Evolutionary conservation across 1,140 invertebrate species (phyloP).

Genomic region (Danaus melanippus): DNA sequence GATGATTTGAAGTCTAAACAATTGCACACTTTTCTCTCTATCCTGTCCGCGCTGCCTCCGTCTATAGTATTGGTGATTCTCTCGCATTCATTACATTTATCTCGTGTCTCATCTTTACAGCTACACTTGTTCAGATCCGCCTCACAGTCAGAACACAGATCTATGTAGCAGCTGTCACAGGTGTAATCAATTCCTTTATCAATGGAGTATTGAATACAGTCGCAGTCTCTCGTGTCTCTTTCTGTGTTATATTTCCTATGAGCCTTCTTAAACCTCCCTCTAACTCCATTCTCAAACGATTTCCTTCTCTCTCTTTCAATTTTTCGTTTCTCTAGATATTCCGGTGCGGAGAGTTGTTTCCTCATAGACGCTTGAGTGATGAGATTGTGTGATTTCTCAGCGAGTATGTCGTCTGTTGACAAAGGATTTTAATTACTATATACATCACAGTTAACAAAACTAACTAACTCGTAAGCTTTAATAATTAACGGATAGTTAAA

Average conservation of each 20-base stretch:
- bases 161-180: constrained; percentile 61
- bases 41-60: constrained; percentile 48
- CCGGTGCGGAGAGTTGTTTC: constrained; percentile 87
- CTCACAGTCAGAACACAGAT: constrained; percentile 61
- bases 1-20: constrained; percentile 63
- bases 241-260: constrained; percentile 47
- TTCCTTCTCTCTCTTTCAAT: constrained; percentile 79
- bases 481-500: too few species aligned
- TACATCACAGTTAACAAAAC: too few species aligned
- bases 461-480: too few species aligned
- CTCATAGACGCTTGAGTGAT: constrained; percentile 75
- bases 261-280: constrained; percentile 72
- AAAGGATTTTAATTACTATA: too few species aligned
- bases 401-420: constrained; percentile 65
- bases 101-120: constrained; percentile 35
- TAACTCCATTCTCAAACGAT: constrained; percentile 76
- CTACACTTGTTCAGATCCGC: constrained; percentile 42
- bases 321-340: constrained; percentile 88
- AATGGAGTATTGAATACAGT: constrained; percentile 49
- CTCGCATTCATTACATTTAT: constrained; percentile 61
- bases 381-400: constrained; percentile 67
- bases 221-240: constrained; percentile 48
- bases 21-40: constrained; percentile 57
- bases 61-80: constrained; percentile 55
- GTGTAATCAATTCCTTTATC: constrained; percentile 63